phyloP scores from a whole-genome alignment of 2,888 invertebrate species.

The Drepana falcataria region DNA sequence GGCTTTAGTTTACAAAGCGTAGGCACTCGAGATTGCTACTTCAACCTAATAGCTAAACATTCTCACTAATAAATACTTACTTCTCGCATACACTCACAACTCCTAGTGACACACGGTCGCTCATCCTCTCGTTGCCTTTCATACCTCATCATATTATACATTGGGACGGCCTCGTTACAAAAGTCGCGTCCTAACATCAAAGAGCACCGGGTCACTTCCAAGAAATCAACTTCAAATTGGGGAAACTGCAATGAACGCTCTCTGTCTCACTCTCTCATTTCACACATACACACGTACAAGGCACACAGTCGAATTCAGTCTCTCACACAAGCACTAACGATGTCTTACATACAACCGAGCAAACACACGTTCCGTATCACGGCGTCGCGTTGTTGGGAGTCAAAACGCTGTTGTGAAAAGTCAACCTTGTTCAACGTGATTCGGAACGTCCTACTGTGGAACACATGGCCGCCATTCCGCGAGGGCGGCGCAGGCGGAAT shows the following conservation, averaged over 20 bases:
- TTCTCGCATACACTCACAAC: conserved; percentile 52
- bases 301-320: conserved; percentile 53
- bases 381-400: conserved; percentile 43
- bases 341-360: conserved; percentile 45
- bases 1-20: conserved; percentile 78
- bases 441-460: conserved; percentile 71
- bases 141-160: conserved; percentile 46
- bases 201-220: conserved; percentile 77
- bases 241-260: conserved; percentile 51
- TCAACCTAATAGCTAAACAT: conserved; percentile 67
- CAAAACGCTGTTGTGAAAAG: conserved; percentile 54
- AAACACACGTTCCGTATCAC: conserved; percentile 43
- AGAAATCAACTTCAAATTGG: conserved; percentile 51
- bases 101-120: conserved; percentile 33
- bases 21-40: conserved; percentile 80
- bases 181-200: conserved; percentile 62
- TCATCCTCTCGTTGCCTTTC: conserved; percentile 37
- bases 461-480: conserved; percentile 79
- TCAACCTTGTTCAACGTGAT: conserved; percentile 75
- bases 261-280: conserved; percentile 42
- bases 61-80: conserved; percentile 77
- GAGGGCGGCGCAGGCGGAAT: conserved; percentile 79
- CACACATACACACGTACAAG: conserved; percentile 24
- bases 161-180: conserved; percentile 71
- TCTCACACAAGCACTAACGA: conserved; percentile 52